A percentile compares a stretch with the other conserved stretches of the same genome.
phyloP scores from a whole-genome alignment of 2,797 vertebrate genomes.

The Sebastes taczanowskii region DNA sequence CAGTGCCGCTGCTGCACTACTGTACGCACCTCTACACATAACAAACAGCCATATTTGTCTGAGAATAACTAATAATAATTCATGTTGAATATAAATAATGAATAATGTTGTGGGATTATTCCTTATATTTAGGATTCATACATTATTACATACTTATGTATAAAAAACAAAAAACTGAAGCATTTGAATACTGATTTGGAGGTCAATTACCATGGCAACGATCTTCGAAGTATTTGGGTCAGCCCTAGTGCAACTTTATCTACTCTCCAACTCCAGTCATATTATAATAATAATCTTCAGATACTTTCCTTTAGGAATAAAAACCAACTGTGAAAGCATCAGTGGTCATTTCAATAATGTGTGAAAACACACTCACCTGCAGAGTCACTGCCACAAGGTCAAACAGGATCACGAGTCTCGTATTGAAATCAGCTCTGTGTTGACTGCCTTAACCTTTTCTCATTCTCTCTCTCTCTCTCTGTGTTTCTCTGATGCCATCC shows the following conservation, averaged over 20 bases:
- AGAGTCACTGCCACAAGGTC: slow-evolving; percentile 12
- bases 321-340: background rate
- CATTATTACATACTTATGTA: background rate
- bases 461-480: background rate
- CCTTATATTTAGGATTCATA: background rate
- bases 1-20: too few relatives aligned
- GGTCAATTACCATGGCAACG: background rate
- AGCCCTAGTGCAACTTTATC: background rate
- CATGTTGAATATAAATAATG: too few relatives aligned
- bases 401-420: background rate
- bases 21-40: too few relatives aligned
- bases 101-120: too few relatives aligned
- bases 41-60: too few relatives aligned
- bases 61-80: too few relatives aligned
- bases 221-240: background rate
- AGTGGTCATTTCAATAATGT: background rate
- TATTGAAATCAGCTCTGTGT: background rate
- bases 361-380: slow-evolving; percentile 59
- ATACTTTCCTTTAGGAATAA: background rate
- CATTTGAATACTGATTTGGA: background rate
- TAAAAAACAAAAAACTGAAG: background rate
- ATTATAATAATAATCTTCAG: background rate
- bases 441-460: background rate
- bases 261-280: background rate
- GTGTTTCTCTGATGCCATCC: slow-evolving; percentile 3